Conservation (phyloP, 2,888 invertebrate genomes). For the Cinara cedri region DNA sequence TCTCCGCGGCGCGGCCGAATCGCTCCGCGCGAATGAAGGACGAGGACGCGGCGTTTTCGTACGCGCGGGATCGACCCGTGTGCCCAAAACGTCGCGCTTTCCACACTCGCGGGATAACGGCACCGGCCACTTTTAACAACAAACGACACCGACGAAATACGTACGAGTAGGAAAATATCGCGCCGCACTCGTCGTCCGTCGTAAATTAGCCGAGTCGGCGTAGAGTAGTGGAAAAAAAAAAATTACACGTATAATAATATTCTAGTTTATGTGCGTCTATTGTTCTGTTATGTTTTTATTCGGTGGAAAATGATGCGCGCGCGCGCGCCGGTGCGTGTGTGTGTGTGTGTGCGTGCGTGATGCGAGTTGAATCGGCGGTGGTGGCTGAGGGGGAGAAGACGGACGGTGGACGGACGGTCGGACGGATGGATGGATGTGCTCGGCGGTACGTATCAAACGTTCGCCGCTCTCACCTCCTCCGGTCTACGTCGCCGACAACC, state of each 20-base stretch:
- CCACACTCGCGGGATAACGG: too few relatives aligned
- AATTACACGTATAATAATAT: conserved; percentile 21
- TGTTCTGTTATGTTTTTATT: conserved; percentile 42
- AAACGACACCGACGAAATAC: neutral
- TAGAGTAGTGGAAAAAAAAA: neutral
- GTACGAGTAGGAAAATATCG: neutral
- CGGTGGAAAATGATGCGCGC: conserved; percentile 19
- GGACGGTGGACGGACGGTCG: neutral
- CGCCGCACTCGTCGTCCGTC: neutral
- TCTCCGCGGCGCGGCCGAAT: neutral
- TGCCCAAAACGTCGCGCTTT: too few relatives aligned
- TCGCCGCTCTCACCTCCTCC: conserved; percentile 52
- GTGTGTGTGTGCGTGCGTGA: conserved; percentile 18
- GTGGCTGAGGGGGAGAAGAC: conserved; percentile 42
- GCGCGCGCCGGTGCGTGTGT: too few relatives aligned
- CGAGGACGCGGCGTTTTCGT: too few relatives aligned
- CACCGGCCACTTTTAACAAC: too few relatives aligned
- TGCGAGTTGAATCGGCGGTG: conserved; percentile 47
- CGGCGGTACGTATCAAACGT: conserved; percentile 56
- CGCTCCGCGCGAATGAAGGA: neutral
- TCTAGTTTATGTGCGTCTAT: conserved; percentile 43
- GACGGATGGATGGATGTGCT: conserved; percentile 51
- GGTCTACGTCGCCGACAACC: conserved; percentile 55
- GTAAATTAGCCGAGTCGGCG: neutral
- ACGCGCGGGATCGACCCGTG: too few relatives aligned